Percentiles rank a stretch among this genome's conserved stretches.
phyloP scores from a whole-genome alignment of 2,888 invertebrate genomes.

The Pilophorus perplexus region DNA sequence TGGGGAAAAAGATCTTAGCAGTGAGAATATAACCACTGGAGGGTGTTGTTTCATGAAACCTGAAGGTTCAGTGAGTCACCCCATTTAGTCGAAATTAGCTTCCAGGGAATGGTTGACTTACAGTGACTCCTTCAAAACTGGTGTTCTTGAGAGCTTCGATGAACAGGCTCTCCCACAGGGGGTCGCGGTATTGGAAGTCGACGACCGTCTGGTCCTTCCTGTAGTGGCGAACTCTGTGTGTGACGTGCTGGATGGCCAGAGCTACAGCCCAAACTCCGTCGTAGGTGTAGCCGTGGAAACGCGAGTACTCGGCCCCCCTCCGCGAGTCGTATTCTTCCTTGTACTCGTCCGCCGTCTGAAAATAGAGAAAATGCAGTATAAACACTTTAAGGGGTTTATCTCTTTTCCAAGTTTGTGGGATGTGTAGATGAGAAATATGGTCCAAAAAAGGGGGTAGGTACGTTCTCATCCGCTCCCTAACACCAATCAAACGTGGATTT shows the following conservation, averaged over 20 bases:
- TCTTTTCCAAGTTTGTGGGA: too few relatives aligned
- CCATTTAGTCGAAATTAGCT: too few relatives aligned
- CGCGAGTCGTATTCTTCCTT: constrained; percentile 77
- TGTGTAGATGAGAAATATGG: too few relatives aligned
- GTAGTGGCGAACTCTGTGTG: constrained; percentile 66
- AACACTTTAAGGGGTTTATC: not conserved
- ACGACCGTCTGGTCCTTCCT: constrained; percentile 74
- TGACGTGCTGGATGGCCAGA: constrained; percentile 86
- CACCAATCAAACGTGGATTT: too few relatives aligned
- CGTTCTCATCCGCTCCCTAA: too few relatives aligned
- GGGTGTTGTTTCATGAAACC: too few relatives aligned
- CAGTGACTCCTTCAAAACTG: constrained; percentile 90
- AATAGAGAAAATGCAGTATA: constrained; percentile 45
- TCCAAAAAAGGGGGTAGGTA: too few relatives aligned
- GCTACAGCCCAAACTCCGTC: constrained; percentile 99
- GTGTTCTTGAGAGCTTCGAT: constrained; percentile 85
- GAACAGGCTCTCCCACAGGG: constrained; percentile 82
- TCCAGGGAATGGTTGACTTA: constrained; percentile 54
- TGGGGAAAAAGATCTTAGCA: too few relatives aligned
- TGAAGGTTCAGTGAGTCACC: too few relatives aligned
- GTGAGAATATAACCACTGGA: too few relatives aligned
- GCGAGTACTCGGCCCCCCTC: constrained; percentile 79
- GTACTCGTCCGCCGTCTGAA: constrained; percentile 86
- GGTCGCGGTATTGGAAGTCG: constrained; percentile 81
- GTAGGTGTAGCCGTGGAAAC: constrained; percentile 97